Conservation (phyloP, 2,113 vertebrate species). For the Gopherus flavomarginatus region DNA sequence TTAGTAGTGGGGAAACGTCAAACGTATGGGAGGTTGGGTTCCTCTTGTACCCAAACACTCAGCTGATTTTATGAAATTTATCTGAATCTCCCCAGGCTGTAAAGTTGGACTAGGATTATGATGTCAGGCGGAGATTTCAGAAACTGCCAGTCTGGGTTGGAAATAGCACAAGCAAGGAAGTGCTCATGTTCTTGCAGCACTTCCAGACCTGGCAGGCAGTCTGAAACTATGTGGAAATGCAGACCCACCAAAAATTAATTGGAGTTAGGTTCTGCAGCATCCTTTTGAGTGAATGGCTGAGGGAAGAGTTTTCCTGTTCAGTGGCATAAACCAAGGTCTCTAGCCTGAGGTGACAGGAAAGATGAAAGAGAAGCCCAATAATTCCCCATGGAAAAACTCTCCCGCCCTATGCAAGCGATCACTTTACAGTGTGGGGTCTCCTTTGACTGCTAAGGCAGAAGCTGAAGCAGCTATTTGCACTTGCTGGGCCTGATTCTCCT, state of each 20-base stretch:
- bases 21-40: conserved; percentile 29
- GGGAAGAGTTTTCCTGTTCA: not conserved
- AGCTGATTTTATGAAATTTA: not conserved
- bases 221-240: conserved; percentile 10
- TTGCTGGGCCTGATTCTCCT: no score
- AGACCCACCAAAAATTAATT: not conserved
- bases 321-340: not conserved
- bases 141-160: not conserved
- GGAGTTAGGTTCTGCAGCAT: not conserved
- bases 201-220: not conserved
- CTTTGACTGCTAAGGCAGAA: no score
- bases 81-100: not conserved
- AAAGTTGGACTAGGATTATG: not conserved
- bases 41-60: conserved; percentile 3
- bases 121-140: not conserved
- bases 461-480: no score
- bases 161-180: not conserved
- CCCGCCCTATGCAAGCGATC: no score
- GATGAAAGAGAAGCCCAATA: no score
- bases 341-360: no score
- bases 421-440: no score
- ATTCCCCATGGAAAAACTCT: no score
- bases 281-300: not conserved
- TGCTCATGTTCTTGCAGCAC: not conserved
- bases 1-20: conserved; percentile 53